phyloP scores from a whole-genome alignment of 2,113 vertebrate genomes.

The Heterotilapia buettikoferi region DNA sequence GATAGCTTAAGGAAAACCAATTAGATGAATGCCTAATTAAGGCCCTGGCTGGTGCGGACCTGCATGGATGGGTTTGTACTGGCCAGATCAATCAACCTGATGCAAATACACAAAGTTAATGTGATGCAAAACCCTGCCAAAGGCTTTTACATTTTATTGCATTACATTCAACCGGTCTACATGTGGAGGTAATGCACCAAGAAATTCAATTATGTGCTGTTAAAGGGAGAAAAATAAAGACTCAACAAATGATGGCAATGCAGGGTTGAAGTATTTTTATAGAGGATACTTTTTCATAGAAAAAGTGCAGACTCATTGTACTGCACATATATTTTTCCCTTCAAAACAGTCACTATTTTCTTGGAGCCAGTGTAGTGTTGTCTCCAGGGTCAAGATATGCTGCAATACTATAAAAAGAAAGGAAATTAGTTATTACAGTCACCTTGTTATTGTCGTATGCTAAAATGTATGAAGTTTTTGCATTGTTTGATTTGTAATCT shows the following conservation, averaged over 20 bases:
- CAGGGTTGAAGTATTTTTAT: neutral
- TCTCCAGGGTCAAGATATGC: fast-evolving
- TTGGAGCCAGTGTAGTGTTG: neutral
- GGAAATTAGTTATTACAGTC: neutral
- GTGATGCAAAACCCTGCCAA: neutral
- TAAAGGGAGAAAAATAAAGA: neutral
- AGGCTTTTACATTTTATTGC: neutral
- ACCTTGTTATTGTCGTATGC: neutral
- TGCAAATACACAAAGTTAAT: neutral
- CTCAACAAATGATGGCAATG: fast-evolving
- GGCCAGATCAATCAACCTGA: neutral
- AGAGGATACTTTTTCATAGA: neutral
- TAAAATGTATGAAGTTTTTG: neutral
- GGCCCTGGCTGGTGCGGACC: neutral
- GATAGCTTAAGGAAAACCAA: neutral
- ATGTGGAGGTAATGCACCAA: neutral
- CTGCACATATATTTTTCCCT: fast-evolving
- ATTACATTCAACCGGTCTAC: neutral
- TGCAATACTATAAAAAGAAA: neutral
- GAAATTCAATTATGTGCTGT: neutral
- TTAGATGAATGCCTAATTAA: neutral
- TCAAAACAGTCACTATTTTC: neutral
- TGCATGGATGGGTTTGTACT: neutral
- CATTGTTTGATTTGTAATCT: neutral
- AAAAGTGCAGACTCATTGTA: neutral